These are phyloP conservation scores for Epirrita christyi DNA, from an alignment of 2,888 invertebrate species.

Conservation along the genomic window DNA sequence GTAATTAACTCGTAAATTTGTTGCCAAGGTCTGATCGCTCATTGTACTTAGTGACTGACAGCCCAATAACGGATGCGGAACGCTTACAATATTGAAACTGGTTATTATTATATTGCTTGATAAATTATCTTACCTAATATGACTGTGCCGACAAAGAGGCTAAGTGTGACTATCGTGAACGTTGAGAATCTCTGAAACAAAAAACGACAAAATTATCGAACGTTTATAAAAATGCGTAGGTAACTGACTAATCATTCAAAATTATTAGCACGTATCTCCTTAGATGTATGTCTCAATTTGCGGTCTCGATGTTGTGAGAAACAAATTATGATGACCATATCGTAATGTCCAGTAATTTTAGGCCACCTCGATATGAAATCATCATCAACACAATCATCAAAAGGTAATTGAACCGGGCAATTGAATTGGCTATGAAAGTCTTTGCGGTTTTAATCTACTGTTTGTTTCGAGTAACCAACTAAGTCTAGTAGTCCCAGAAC, in stretches of 20 bases:
- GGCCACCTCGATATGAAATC: slow-evolving; percentile 26
- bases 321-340: slow-evolving; percentile 27
- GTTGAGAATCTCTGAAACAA: slow-evolving; percentile 94
- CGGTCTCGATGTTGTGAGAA: slow-evolving; percentile 22
- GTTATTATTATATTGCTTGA: slow-evolving; percentile 19
- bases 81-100: slow-evolving; percentile 20
- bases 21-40: slow-evolving; percentile 42
- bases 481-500: neutral
- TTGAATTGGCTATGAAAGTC: slow-evolving; percentile 24
- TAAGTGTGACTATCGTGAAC: slow-evolving; percentile 95
- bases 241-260: neutral
- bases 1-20: slow-evolving; percentile 48
- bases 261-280: slow-evolving; percentile 12
- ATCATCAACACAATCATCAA: slow-evolving; percentile 26
- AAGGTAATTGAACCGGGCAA: slow-evolving; percentile 31
- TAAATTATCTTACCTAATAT: slow-evolving; percentile 90
- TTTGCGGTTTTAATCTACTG: slow-evolving; percentile 15
- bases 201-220: slow-evolving; percentile 27
- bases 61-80: slow-evolving; percentile 35
- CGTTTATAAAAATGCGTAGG: slow-evolving; percentile 3
- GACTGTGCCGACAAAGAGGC: slow-evolving; percentile 96
- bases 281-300: slow-evolving; percentile 25
- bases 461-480: slow-evolving; percentile 20
- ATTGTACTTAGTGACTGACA: slow-evolving; percentile 40
- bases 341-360: slow-evolving; percentile 18